These are phyloP conservation scores for Papilio demoleus DNA, from an alignment of 2,888 invertebrate species.

Conservation along the genomic window DNA sequence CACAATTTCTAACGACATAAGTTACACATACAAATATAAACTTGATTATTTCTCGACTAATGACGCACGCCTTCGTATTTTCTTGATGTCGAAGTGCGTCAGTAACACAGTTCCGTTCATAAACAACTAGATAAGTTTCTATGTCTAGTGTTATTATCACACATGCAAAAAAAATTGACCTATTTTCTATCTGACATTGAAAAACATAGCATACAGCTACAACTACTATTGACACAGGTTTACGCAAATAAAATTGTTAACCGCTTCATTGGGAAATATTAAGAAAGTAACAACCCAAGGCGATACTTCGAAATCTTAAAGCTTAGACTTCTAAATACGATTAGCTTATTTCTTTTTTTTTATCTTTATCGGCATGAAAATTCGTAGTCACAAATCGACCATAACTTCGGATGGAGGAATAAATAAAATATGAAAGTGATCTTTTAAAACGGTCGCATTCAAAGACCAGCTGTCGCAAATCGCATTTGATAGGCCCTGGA, in stretches of 20 bases:
- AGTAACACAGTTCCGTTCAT: constrained; percentile 8
- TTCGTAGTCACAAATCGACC: too few relatives aligned
- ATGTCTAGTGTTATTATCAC: constrained; percentile 8
- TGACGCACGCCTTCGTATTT: constrained; percentile 29
- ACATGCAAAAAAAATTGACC: constrained; percentile 20
- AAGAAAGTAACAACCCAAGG: too few relatives aligned
- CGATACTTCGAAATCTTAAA: too few relatives aligned
- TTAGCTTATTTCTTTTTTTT: too few relatives aligned
- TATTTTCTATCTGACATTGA: constrained; percentile 20
- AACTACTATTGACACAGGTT: too few relatives aligned
- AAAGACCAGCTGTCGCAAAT: constrained; percentile 23
- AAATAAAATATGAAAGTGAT: constrained; percentile 14
- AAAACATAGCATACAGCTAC: neutral
- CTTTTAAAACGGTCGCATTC: constrained; percentile 8
- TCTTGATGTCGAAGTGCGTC: constrained; percentile 34
- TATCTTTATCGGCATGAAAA: too few relatives aligned
- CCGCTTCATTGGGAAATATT: too few relatives aligned
- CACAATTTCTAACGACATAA: constrained; percentile 28
- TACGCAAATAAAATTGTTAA: too few relatives aligned
- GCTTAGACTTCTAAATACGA: too few relatives aligned
- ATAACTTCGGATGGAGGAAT: neutral
- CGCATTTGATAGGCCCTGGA: constrained; percentile 24
- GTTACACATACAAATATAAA: constrained; percentile 7
- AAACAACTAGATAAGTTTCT: constrained; percentile 23
- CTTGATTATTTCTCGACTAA: constrained; percentile 10